Percentiles rank a stretch among this genome's conserved stretches.
These are phyloP conservation scores for Melanaphis sacchari DNA, from an alignment of 1,140 invertebrate genomes.

Conservation along the genomic window DNA sequence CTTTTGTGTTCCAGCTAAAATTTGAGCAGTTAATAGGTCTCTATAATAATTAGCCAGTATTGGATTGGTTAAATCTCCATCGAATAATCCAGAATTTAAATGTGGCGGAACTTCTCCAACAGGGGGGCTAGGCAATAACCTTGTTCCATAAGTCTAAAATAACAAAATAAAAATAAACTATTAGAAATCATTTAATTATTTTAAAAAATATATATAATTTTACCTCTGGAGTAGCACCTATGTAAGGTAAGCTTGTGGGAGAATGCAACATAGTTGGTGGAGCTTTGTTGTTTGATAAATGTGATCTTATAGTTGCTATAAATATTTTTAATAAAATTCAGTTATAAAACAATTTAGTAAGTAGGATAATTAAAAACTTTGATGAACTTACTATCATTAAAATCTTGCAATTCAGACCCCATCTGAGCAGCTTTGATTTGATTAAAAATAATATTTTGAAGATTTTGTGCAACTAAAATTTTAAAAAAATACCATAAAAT, in stretches of 20 bases:
- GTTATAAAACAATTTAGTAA: neutral
- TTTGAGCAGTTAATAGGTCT: constrained; percentile 40
- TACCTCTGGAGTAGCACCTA: constrained; percentile 44
- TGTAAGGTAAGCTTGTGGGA: constrained; percentile 27
- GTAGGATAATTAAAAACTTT: neutral
- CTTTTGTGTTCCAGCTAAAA: constrained; percentile 37
- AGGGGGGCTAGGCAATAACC: constrained; percentile 59
- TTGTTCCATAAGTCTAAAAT: constrained; percentile 29
- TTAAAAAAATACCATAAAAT: constrained; percentile 23
- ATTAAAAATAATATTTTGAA: constrained; percentile 65
- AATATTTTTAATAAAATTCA: neutral
- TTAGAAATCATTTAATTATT: neutral
- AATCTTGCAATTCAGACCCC: constrained; percentile 27
- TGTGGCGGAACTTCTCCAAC: constrained; percentile 59
- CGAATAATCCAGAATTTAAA: constrained; percentile 45
- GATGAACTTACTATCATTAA: constrained; percentile 19
- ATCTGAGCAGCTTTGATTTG: constrained; percentile 60
- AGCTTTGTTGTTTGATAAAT: neutral
- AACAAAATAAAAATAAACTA: neutral
- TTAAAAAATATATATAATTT: neutral
- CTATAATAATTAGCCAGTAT: constrained; percentile 51
- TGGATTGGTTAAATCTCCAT: constrained; percentile 19
- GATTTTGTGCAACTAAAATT: constrained; percentile 66
- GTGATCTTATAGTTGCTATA: constrained; percentile 35
- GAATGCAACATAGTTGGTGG: constrained; percentile 44